A percentile compares a stretch with the other conserved stretches of the same genome.
phyloP scores from a whole-genome alignment of 2,797 vertebrate genomes.

The Glossophaga mutica region DNA sequence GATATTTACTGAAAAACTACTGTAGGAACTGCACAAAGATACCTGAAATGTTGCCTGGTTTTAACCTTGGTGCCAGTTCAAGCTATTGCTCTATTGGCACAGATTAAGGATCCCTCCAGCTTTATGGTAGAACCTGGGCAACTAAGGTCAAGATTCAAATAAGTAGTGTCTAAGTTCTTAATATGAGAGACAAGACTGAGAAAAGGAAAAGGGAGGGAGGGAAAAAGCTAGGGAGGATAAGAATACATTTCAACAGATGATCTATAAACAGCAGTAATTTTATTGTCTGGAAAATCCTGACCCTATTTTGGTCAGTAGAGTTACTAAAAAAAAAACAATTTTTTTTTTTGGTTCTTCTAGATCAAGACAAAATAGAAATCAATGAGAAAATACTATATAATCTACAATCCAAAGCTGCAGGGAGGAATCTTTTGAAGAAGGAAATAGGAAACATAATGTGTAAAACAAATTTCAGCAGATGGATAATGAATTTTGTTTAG shows the following conservation, averaged over 20 bases:
- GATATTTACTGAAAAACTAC: not conserved
- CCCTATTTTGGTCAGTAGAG: slow-evolving; percentile 13
- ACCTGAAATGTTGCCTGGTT: not conserved
- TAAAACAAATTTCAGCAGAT: slow-evolving; percentile 9
- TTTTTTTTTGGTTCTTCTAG: not conserved
- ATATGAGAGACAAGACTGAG: not conserved
- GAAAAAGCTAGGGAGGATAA: not conserved
- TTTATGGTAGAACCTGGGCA: not conserved
- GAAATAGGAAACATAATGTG: not conserved
- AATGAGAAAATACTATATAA: slow-evolving; percentile 33
- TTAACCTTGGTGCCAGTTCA: not conserved
- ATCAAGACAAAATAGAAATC: slow-evolving; percentile 30
- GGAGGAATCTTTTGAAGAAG: not conserved
- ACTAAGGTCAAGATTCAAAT: slow-evolving; percentile 8
- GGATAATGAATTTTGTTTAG: not conserved
- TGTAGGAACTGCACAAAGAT: not conserved
- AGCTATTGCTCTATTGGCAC: not conserved
- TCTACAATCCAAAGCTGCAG: not conserved
- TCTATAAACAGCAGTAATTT: slow-evolving; percentile 5
- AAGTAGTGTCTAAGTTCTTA: not conserved
- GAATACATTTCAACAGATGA: slow-evolving; percentile 10
- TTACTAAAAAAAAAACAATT: not conserved
- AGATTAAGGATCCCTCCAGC: not conserved
- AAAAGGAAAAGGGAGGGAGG: not conserved
- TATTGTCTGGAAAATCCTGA: slow-evolving; percentile 30